Conservation (phyloP, 2,888 invertebrate species). For the Drosophila silvestris region DNA sequence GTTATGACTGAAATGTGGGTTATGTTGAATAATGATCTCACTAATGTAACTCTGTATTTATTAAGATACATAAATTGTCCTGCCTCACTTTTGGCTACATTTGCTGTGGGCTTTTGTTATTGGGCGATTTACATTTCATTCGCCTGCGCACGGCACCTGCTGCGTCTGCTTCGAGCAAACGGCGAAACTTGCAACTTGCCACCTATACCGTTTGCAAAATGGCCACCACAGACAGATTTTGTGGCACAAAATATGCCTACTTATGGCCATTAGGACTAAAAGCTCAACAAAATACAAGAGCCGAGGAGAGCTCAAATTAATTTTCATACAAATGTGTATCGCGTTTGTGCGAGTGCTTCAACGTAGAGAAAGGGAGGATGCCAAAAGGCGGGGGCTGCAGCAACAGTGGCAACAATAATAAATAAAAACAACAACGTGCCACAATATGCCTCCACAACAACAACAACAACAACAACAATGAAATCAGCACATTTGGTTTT, state of each 20-base stretch:
- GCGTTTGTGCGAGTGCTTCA: slow-evolving; percentile 28
- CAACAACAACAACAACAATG: slow-evolving; percentile 58
- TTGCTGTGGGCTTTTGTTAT: slow-evolving; percentile 7
- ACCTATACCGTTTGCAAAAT: slow-evolving; percentile 8
- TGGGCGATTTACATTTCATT: slow-evolving; percentile 38
- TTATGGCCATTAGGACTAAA: slow-evolving; percentile 74
- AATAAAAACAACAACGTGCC: slow-evolving; percentile 51
- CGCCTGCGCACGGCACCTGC: slow-evolving; percentile 36
- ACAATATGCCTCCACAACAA: slow-evolving; percentile 53
- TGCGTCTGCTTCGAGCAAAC: slow-evolving; percentile 5
- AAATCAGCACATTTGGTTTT: slow-evolving; percentile 80
- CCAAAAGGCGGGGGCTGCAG: slow-evolving; percentile 7
- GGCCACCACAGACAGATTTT: slow-evolving; percentile 42
- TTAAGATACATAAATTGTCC: neutral
- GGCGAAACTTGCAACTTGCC: slow-evolving; percentile 22
- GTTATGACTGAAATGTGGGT: neutral
- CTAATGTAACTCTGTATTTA: neutral
- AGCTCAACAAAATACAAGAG: slow-evolving; percentile 59
- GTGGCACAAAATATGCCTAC: slow-evolving; percentile 66
- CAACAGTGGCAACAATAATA: slow-evolving; percentile 56
- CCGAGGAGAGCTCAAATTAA: slow-evolving; percentile 71
- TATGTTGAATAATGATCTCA: neutral
- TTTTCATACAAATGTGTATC: slow-evolving; percentile 74
- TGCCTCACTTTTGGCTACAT: neutral
- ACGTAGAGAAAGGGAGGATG: neutral